Evolutionary conservation across 1,140 invertebrate genomes (phyloP).

Genomic region (Monochamus saltuarius): DNA sequence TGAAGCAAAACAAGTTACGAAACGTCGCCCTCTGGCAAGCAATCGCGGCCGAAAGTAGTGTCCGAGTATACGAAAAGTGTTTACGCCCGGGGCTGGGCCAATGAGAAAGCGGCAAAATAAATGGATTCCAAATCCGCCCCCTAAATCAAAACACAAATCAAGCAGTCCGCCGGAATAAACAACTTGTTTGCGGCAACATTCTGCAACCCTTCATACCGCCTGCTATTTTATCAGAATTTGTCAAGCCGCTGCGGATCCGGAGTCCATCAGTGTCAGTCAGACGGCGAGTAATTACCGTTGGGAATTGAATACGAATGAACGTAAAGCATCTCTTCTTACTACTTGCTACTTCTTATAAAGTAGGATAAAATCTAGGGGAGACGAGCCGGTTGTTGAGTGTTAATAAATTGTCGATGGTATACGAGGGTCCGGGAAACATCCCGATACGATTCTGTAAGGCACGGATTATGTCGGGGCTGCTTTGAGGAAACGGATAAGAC

Average conservation of each 20-base stretch:
- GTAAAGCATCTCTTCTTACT: conserved; percentile 24
- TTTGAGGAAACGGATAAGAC: too few species aligned
- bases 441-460: background rate
- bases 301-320: conserved; percentile 37
- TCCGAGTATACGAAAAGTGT: too few species aligned
- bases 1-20: too few species aligned
- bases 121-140: too few species aligned
- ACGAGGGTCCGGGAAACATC: background rate
- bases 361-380: conserved; percentile 9
- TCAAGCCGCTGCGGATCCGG: conserved; percentile 22
- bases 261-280: conserved; percentile 39
- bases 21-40: too few species aligned
- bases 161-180: conserved; percentile 3
- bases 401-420: conserved; percentile 6
- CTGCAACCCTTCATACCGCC: conserved; percentile 24
- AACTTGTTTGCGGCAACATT: conserved; percentile 20
- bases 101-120: too few species aligned
- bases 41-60: too few species aligned
- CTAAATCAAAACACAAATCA: background rate
- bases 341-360: background rate
- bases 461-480: too few species aligned
- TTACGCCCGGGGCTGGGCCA: too few species aligned
- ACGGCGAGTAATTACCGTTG: conserved; percentile 35
- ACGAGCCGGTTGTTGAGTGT: conserved; percentile 3
- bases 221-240: conserved; percentile 32